A percentile compares a stretch with the other conserved stretches of the same genome.
phyloP scores from a whole-genome alignment of 2,888 invertebrate genomes.

The Orthosia cruda region DNA sequence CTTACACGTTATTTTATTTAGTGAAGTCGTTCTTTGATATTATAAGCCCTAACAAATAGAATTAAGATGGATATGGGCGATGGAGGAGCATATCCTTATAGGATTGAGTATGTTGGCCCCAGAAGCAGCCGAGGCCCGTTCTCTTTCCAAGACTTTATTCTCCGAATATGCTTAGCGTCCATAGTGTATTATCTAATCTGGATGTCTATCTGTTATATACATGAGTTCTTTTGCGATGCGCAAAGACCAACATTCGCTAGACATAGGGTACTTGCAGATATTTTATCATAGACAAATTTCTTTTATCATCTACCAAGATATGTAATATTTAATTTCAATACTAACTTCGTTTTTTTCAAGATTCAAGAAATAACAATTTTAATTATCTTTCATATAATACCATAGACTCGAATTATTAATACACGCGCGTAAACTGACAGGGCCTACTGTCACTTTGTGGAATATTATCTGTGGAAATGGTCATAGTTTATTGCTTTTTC shows the following conservation, averaged over 20 bases:
- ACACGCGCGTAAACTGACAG: not conserved
- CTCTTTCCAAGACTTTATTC: slow-evolving; percentile 70
- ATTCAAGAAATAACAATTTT: slow-evolving; percentile 27
- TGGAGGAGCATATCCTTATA: slow-evolving; percentile 25
- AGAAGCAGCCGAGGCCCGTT: slow-evolving; percentile 31
- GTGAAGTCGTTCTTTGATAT: slow-evolving; percentile 80
- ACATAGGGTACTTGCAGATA: slow-evolving; percentile 39
- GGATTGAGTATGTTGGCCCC: slow-evolving; percentile 18
- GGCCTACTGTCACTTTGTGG: not conserved
- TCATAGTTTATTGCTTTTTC: not conserved
- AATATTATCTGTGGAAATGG: no score
- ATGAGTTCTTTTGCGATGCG: slow-evolving; percentile 43
- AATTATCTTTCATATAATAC: slow-evolving; percentile 32
- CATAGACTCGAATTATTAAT: not conserved
- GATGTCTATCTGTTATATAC: slow-evolving; percentile 66
- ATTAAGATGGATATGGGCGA: slow-evolving; percentile 44
- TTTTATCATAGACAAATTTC: slow-evolving; percentile 19
- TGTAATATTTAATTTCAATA: slow-evolving; percentile 7
- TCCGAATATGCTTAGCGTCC: slow-evolving; percentile 75
- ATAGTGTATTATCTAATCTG: slow-evolving; percentile 74
- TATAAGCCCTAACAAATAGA: slow-evolving; percentile 71
- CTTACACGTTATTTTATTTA: slow-evolving; percentile 79
- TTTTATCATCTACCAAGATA: not conserved
- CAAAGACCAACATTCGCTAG: not conserved
- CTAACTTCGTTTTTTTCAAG: slow-evolving; percentile 37